phyloP scores from a whole-genome alignment of 2,113 vertebrate genomes.

The Agapornis roseicollis region DNA sequence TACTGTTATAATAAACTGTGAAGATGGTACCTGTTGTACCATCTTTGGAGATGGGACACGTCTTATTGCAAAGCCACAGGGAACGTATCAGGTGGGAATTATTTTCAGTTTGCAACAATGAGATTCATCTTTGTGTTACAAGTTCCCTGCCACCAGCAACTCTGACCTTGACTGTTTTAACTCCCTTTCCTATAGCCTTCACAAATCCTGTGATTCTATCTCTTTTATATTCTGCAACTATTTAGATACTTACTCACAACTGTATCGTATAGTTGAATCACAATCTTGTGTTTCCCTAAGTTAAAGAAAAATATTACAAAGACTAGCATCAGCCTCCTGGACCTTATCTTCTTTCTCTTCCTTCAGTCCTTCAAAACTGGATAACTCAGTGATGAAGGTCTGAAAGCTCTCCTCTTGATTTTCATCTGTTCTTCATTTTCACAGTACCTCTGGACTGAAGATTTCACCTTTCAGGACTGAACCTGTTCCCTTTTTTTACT shows the following conservation, averaged over 20 bases:
- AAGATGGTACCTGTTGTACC: constrained; percentile 74
- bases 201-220: neutral
- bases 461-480: neutral
- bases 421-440: neutral
- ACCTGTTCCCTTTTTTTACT: neutral
- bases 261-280: neutral
- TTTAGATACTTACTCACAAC: neutral
- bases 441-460: neutral
- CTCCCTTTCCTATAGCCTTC: neutral
- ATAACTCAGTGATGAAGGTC: neutral
- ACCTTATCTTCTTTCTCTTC: neutral
- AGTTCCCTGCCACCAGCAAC: neutral
- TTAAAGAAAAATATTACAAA: neutral
- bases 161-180: neutral
- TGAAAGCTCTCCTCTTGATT: neutral
- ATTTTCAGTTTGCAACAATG: neutral
- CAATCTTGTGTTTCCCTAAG: neutral
- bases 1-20: constrained; percentile 81
- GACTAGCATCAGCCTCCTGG: neutral
- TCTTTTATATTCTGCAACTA: neutral
- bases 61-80: constrained; percentile 79
- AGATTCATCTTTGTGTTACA: neutral
- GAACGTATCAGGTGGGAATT: constrained; percentile 83
- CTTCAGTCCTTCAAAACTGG: neutral
- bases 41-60: constrained; percentile 86